Percentiles rank a stretch among this genome's conserved stretches.
These are phyloP conservation scores for Papilio xuthus DNA, from an alignment of 1,140 invertebrate genomes.

Conservation along the genomic window DNA sequence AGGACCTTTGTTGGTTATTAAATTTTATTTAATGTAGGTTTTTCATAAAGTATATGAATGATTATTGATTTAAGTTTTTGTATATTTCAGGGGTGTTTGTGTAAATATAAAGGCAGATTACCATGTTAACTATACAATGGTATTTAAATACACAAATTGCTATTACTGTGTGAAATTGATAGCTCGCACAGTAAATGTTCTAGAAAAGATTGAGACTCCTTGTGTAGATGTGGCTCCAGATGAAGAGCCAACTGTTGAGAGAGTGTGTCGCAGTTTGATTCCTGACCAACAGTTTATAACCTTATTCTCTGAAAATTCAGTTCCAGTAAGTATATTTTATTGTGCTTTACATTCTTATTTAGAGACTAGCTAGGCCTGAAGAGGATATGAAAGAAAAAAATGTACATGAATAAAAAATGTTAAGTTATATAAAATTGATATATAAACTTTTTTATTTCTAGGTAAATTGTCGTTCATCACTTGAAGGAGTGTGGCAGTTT, in stretches of 20 bases:
- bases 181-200: conserved; percentile 93
- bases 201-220: conserved; percentile 94
- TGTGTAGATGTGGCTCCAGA: conserved; percentile 86
- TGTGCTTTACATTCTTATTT: neutral
- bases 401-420: neutral
- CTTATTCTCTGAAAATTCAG: conserved; percentile 94
- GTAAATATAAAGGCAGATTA: conserved; percentile 87
- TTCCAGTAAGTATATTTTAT: conserved; percentile 82
- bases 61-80: neutral
- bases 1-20: neutral
- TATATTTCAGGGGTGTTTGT: conserved; percentile 84
- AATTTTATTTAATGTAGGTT: conserved; percentile 27
- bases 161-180: conserved; percentile 93
- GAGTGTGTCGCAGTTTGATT: conserved; percentile 88
- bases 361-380: neutral
- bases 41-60: neutral
- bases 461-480: conserved; percentile 94
- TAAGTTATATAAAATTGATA: conserved; percentile 26
- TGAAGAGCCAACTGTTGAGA: conserved; percentile 87
- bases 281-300: conserved; percentile 91
- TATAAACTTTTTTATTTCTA: conserved; percentile 42
- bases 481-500: conserved; percentile 98
- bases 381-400: neutral
- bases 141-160: conserved; percentile 88
- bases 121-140: conserved; percentile 93